Conservation (phyloP, 2,113 vertebrate genomes). For the Lophius piscatorius region DNA sequence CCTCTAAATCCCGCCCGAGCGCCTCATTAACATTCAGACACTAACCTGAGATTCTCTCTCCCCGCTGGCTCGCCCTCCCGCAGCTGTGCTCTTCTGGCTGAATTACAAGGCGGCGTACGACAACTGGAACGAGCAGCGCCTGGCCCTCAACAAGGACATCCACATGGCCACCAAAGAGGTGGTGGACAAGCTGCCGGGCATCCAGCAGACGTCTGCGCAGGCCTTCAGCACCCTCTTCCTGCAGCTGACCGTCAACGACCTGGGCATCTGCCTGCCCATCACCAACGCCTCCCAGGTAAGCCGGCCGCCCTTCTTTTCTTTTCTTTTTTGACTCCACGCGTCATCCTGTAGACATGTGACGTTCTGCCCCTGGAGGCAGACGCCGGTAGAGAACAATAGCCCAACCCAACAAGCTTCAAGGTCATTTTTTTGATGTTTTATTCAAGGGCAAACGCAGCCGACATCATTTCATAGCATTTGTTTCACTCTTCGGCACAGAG, state of each 20-base stretch:
- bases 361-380: neutral
- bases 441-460: no score
- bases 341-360: neutral
- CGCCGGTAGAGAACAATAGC: no score
- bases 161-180: conserved; percentile 98
- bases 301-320: neutral
- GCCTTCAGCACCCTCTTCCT: conserved; percentile 98
- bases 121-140: conserved; percentile 97
- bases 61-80: neutral
- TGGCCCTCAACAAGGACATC: conserved; percentile 97
- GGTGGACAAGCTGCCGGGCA: conserved; percentile 96
- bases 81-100: conserved; percentile 98
- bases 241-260: conserved; percentile 95
- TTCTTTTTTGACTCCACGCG: no score
- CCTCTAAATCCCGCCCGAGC: neutral
- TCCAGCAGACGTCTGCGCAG: conserved; percentile 96
- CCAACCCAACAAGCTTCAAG: no score
- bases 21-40: neutral
- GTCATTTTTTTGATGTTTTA: no score
- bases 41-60: neutral
- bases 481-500: no score
- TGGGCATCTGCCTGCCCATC: conserved; percentile 97
- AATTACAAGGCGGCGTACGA: conserved; percentile 99
- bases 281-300: conserved; percentile 90
- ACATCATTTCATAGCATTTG: no score